Conservation (phyloP, 2,797 vertebrate genomes). For the Octomys mimax region DNA sequence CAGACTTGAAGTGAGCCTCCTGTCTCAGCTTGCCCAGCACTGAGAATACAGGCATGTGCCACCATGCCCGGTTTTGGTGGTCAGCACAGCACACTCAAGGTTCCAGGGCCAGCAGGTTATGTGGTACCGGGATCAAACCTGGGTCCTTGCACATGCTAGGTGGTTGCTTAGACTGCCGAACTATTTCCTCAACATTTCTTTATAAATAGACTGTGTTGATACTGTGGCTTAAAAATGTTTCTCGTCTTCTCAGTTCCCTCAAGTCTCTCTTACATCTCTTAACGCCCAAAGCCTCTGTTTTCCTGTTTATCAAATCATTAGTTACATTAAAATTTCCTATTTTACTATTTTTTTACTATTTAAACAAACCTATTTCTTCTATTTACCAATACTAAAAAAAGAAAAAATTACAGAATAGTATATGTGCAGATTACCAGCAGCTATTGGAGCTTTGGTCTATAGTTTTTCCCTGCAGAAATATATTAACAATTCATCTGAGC, state of each 20-base stretch:
- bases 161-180: too few relatives aligned
- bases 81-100: too few relatives aligned
- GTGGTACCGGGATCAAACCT: too few relatives aligned
- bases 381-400: neutral
- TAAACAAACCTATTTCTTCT: neutral
- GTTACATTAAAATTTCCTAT: neutral
- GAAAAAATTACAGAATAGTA: neutral
- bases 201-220: too few relatives aligned
- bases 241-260: neutral
- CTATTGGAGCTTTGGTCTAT: neutral
- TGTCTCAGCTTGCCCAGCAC: too few relatives aligned
- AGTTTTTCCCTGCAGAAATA: neutral
- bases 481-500: neutral
- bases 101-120: too few relatives aligned
- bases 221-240: slow-evolving; percentile 7
- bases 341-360: neutral
- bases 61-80: too few relatives aligned
- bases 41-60: too few relatives aligned
- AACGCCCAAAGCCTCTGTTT: neutral
- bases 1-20: too few relatives aligned
- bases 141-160: too few relatives aligned
- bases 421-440: neutral
- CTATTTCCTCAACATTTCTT: too few relatives aligned
- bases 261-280: neutral
- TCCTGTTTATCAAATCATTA: neutral